phyloP scores from a whole-genome alignment of 2,113 vertebrate species.

The Xiphophorus hellerii region DNA sequence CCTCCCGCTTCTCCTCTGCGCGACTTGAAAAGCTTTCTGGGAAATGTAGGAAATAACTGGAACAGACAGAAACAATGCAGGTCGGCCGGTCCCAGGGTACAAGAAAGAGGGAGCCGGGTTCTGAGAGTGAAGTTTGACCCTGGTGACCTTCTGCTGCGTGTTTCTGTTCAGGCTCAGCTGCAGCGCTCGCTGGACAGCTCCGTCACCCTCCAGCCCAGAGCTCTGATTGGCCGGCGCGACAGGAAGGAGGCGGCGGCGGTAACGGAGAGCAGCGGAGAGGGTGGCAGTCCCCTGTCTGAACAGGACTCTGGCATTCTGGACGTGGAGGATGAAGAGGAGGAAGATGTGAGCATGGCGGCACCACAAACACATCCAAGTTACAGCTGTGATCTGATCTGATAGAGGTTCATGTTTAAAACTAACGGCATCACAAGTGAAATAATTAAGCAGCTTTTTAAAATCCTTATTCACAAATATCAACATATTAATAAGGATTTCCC shows the following conservation, averaged over 20 bases:
- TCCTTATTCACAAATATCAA: neutral
- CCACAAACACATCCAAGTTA: neutral
- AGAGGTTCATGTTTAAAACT: neutral
- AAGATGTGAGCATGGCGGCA: slow-evolving; percentile 79
- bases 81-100: neutral
- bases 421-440: neutral
- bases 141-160: neutral
- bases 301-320: slow-evolving; percentile 94
- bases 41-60: slow-evolving; percentile 42
- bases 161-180: slow-evolving; percentile 85
- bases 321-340: slow-evolving; percentile 92
- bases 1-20: neutral
- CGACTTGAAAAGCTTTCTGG: slow-evolving; percentile 38
- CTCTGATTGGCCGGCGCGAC: slow-evolving; percentile 78
- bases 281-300: slow-evolving; percentile 87
- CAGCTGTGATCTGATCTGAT: neutral
- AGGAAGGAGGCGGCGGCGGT: slow-evolving; percentile 78
- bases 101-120: neutral
- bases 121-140: neutral
- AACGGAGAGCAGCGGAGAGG: slow-evolving; percentile 81
- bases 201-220: slow-evolving; percentile 83
- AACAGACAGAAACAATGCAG: slow-evolving; percentile 20
- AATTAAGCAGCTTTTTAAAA: neutral
- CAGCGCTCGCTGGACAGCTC: slow-evolving; percentile 90
- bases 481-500: neutral